Base-by-base conservation (phyloP, 1,140 invertebrate genomes). In the Tetramorium simillimum region DNA sequence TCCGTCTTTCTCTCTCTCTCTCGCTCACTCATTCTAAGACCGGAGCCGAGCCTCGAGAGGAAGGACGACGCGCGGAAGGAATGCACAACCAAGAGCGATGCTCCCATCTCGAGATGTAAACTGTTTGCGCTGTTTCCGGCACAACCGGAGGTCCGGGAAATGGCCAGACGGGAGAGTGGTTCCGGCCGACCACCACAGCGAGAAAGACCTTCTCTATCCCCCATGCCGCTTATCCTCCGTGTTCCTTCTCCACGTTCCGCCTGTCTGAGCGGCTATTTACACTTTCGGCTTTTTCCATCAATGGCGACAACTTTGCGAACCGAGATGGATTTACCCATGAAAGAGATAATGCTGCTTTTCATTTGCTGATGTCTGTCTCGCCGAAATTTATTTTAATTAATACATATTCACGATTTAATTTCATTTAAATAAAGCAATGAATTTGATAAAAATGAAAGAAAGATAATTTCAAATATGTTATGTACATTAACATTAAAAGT, bases 81-180 rank as follows among this genome's bases (percentile, higher is more conserved):
- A 56, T 73, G 75, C 65, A 49, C 80, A 75, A 84, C 18, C 40
- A 28, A 70, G 69, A 73, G 43, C 49, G 65, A 58, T 51, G 67
- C 46, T 69, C 69, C 24, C 51, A 78, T 63, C 87, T 86, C 85
- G 76, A 78, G 88, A 92, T 92, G 92, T 92, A 92, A 92, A 90
- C 92, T 91, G 90, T 93, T 92, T 91, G 89, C 89, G 81, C 89
- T 90, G 88, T 88, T 93, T 93, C 92, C 90, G 89, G 65, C 78
- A 85, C 85, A 87, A 86, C 53, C 87, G 88, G 86, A 82, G 75
- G 75, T 89, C 70, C 86, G 72, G 82, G 85, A 92, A 92, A 92
- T 91, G 76, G 90, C 88, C 75, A 81, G 62, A 69, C 88, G 75
- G 65, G 46, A 69, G 72, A 88, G 85, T 62, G 86, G 77, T 87